Evolutionary conservation across 1,140 invertebrate genomes (phyloP), one percentile per base, ranked within the genome.

Genomic region (Samia ricini): DNA sequence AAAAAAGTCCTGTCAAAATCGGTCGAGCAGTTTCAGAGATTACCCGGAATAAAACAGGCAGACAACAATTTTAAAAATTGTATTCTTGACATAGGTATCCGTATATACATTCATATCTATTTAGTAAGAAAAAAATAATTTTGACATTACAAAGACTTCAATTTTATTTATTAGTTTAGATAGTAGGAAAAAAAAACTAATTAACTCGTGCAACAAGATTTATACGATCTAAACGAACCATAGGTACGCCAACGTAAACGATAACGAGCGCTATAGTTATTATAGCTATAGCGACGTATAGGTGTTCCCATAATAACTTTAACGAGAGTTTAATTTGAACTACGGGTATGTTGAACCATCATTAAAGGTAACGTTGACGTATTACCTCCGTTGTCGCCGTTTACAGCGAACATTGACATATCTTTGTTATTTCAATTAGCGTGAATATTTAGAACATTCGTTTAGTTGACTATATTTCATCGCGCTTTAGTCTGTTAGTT

Each of bases 271-370:
- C 64, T 62, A 74, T 73, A 72, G 71, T 76, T 77, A 77, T 74
- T 68, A 63, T 67, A 48, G 6, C 33, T 20, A 74, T 65, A 69
- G 69, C 60, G 69, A 66, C 71, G 73, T 66, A 76, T 79, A 78
- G 69, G 74, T 76, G 70, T 72, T 74, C 69, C 76, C 57, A 70
- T 81, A 77, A 79, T 79, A 81, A 79, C 72, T 80, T 76, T 72
- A 76, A 72, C 67, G 69, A 63, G 71, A 75, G 64, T 73, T 79
- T 77, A 79, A 80, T 78, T 82, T 69, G 60, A 72, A 74, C 71
- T 66, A 63, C 64, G 69, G 66, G 68, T 74, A 68, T 70, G 61
- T 72, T 59, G 60, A 63, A 61, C 33, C 33, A 42, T 64, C 58
- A 42, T 73, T 66, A 73, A 66, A 62, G 59, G 19, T 15, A 26